Percentiles rank a stretch among this genome's conserved stretches.
Conservation (phyloP, 37 sponge, comb jelly and placozoan species). For the Chondrosia reniformis region DNA sequence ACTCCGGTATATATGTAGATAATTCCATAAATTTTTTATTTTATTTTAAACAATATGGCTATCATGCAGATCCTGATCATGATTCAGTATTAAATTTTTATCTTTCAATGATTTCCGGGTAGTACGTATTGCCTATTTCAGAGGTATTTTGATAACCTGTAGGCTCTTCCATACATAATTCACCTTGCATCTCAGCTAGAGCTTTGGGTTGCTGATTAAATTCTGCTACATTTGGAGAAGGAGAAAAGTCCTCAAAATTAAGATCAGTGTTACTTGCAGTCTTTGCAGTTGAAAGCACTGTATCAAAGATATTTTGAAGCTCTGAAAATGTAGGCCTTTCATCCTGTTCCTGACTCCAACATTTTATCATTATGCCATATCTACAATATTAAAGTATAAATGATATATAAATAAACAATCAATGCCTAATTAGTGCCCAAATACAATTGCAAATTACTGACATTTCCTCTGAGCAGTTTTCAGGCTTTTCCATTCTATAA, state of each 20-base stretch:
- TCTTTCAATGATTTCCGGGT: not conserved
- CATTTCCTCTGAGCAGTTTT: conserved; percentile 18
- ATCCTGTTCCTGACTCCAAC: not conserved
- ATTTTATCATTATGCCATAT: conserved; percentile 9
- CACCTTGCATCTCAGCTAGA: not conserved
- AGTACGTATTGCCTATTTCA: not conserved
- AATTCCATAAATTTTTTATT: too few species aligned
- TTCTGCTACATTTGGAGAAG: not conserved
- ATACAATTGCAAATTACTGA: too few species aligned
- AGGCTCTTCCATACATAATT: not conserved
- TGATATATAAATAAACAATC: too few species aligned
- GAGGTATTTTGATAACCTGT: conserved; percentile 8
- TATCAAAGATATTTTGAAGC: not conserved
- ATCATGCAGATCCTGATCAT: too few species aligned
- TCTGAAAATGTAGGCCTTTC: not conserved
- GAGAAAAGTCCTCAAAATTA: conserved; percentile 5
- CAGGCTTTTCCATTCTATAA: conserved; percentile 14
- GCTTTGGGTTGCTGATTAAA: not conserved
- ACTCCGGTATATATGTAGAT: too few species aligned
- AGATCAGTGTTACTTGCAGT: conserved; percentile 8
- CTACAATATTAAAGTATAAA: too few species aligned
- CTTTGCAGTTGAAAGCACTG: not conserved
- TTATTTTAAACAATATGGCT: too few species aligned
- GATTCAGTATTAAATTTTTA: not conserved
- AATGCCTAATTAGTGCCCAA: too few species aligned